Conservation (phyloP, 2,797 vertebrate species). For the Phalloptychus januarius region DNA sequence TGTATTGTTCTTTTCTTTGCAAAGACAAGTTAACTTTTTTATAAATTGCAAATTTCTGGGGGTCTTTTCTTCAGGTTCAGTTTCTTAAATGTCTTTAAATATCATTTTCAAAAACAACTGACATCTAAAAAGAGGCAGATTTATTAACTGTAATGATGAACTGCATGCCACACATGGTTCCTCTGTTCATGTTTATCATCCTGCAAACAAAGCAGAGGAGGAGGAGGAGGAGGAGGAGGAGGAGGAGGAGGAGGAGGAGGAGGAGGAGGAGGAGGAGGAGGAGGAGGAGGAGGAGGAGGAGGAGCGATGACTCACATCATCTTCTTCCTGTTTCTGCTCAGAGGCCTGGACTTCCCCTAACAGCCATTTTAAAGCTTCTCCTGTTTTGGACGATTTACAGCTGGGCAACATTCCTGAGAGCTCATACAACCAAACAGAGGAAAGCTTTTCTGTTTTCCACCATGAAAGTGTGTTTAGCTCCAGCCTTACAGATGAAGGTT, state of each 20-base stretch:
- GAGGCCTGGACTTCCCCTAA: neutral
- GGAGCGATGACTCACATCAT: neutral
- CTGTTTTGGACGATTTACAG: slow-evolving; percentile 37
- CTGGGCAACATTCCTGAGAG: slow-evolving; percentile 52
- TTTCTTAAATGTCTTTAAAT: neutral
- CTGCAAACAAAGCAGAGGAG: neutral
- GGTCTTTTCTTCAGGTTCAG: neutral
- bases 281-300: too few relatives aligned
- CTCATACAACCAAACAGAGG: slow-evolving; percentile 28
- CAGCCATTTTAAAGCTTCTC: neutral
- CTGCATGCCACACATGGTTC: slow-evolving; percentile 9
- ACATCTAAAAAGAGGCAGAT: neutral
- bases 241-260: too few relatives aligned
- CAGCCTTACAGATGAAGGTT: neutral
- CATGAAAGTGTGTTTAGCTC: slow-evolving; percentile 4
- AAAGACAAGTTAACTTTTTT: neutral
- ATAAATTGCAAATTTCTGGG: neutral
- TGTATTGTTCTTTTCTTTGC: neutral
- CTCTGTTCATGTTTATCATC: neutral
- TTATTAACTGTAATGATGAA: neutral
- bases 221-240: too few relatives aligned
- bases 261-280: too few relatives aligned
- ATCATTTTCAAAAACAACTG: neutral
- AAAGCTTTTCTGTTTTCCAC: slow-evolving; percentile 25
- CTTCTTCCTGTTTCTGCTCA: neutral